Percentiles rank a stretch among this genome's conserved stretches.
Evolutionary conservation across 2,113 vertebrate genomes (phyloP).

Genomic region (Chionis minor): DNA sequence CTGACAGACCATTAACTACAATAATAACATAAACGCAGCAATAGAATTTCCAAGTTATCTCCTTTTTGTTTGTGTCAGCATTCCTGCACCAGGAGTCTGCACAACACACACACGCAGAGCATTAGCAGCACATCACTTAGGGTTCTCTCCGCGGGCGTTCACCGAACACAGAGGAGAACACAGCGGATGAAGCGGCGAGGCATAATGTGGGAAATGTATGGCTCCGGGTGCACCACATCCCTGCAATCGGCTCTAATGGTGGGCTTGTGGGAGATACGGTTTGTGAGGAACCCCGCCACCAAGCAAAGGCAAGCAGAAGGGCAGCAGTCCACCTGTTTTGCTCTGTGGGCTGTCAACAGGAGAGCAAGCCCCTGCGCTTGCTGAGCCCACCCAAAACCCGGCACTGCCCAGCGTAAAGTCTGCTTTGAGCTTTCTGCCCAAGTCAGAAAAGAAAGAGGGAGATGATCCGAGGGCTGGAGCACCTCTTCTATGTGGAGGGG

Average conservation of each 20-base stretch:
- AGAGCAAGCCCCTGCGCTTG: not conserved
- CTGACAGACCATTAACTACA: conserved; percentile 76
- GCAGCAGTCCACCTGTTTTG: not conserved
- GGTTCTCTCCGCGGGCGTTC: accelerated
- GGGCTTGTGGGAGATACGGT: not conserved
- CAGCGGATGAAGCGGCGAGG: not conserved
- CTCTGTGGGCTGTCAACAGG: accelerated
- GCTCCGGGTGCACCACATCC: not conserved
- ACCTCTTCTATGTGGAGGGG: no score
- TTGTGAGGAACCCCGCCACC: not conserved
- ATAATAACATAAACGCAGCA: conserved; percentile 64
- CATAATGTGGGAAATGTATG: accelerated
- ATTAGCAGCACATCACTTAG: not conserved
- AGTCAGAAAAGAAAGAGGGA: not conserved
- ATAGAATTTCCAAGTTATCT: conserved; percentile 71
- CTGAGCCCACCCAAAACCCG: not conserved
- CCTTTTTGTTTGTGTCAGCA: conserved; percentile 71
- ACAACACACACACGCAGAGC: not conserved
- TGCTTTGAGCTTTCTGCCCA: not conserved
- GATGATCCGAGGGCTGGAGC: not conserved
- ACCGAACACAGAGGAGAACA: not conserved
- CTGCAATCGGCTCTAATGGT: accelerated
- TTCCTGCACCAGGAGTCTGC: conserved; percentile 28
- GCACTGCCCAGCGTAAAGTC: not conserved
- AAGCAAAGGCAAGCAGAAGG: not conserved